Percentiles rank a stretch among this genome's conserved stretches.
Conservation (phyloP, 1,140 invertebrate genomes). For the Aphelinus atriplicis region DNA sequence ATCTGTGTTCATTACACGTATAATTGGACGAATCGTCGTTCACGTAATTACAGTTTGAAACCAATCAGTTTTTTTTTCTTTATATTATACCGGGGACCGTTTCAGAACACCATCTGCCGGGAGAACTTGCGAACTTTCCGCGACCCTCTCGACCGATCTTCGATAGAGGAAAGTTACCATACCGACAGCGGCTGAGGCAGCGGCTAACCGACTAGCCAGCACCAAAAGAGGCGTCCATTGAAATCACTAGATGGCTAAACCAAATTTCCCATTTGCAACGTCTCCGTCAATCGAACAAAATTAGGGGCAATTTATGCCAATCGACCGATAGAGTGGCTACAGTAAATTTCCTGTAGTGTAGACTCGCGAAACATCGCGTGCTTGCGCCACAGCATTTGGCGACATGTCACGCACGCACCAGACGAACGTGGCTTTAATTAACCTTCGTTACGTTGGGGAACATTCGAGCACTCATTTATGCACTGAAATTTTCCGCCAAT, state of each 20-base stretch:
- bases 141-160: no score
- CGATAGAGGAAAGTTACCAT: not conserved
- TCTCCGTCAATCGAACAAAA: slow-evolving; percentile 47
- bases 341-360: not conserved
- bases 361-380: slow-evolving; percentile 9
- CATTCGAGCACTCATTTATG: no score
- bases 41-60: slow-evolving; percentile 25
- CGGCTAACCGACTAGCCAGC: no score
- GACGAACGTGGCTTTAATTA: not conserved
- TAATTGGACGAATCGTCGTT: slow-evolving; percentile 18
- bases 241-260: no score
- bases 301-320: slow-evolving; percentile 58
- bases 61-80: not conserved
- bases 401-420: not conserved
- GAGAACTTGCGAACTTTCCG: not conserved
- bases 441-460: slow-evolving; percentile 19
- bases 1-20: not conserved
- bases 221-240: no score
- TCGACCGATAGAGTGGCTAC: slow-evolving; percentile 37
- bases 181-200: not conserved
- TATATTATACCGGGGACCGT: not conserved
- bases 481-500: no score
- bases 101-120: not conserved
- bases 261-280: not conserved
- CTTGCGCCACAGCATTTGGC: not conserved